Conservation (phyloP, 1,140 invertebrate species). For the Drosophila nikananu region DNA sequence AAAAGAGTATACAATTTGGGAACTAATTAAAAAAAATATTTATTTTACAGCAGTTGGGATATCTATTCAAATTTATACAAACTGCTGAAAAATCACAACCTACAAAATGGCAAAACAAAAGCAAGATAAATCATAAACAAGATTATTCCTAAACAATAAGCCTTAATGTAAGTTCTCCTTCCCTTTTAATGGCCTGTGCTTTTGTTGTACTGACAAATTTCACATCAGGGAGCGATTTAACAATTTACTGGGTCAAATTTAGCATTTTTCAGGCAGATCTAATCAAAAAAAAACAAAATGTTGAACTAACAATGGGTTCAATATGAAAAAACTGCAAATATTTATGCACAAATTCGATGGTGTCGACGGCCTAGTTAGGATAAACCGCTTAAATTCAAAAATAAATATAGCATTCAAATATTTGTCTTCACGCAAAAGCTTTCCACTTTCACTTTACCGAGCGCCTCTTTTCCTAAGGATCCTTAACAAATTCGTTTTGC, state of each 20-base stretch:
- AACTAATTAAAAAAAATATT: neutral
- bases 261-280: neutral
- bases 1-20: neutral
- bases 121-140: constrained; percentile 1
- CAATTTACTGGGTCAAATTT: constrained; percentile 51
- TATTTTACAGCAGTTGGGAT: neutral
- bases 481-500: constrained; percentile 31
- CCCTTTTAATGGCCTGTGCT: neutral
- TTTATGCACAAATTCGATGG: constrained; percentile 2
- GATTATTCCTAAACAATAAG: constrained; percentile 2
- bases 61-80: neutral
- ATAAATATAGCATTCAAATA: constrained; percentile 11
- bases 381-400: constrained; percentile 9
- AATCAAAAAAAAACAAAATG: constrained; percentile 31
- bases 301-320: constrained; percentile 3
- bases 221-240: constrained; percentile 29
- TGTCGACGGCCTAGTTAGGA: neutral
- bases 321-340: constrained; percentile 5
- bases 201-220: constrained; percentile 18
- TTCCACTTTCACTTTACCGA: constrained; percentile 2
- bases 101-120: neutral
- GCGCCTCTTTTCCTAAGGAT: constrained; percentile 8
- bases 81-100: too few species aligned
- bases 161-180: neutral
- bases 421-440: neutral